Evolutionary conservation across 2,797 vertebrate genomes (phyloP), one percentile per base, ranked within the genome.

Genomic region (Liasis olivaceus): DNA sequence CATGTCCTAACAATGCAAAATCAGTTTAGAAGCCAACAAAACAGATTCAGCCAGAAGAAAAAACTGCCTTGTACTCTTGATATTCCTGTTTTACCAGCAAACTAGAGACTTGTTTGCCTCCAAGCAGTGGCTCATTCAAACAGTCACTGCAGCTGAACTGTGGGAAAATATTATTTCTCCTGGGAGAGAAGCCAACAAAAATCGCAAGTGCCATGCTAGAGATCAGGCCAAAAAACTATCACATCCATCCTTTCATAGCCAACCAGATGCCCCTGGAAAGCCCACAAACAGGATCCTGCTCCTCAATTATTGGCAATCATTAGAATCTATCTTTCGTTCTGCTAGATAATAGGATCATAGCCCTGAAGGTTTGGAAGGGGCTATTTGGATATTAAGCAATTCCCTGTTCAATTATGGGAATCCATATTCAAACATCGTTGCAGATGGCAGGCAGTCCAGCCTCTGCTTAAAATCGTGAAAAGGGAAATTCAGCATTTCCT

Each of bases 101-200:
- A 56, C 17, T 51, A 56, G 64, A 72, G 51, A 7, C n/a, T 14
- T 58, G 31, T 58, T 36, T 69, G n/a, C 56, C 47, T 8, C 36
- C 0, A 0, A 1, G 4, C 0, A 17, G 0, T n/a, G 2, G 0
- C 88, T 47, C 9, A 0, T 0, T 17, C 13, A 77, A 54, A 56
- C 85, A 85, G 14, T 17, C 26, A 1, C 26, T 6, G 9, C 85
- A 85, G 28, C 28, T 56, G 72, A 63, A 62, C 20, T 47, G 51
- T 26, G 51, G 2, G 14, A 56, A 86, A 47, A 63, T 81, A 81
- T 81, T 47, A 47, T 47, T 81, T 81, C 72, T 47, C 36, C 36
- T 81, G 26, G 51, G 84, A 85, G 84, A 51, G 24, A 84, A 69
- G 81, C 84, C 51, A 51, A 85, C 13, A 56, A 26, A 85, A 54